Percentiles rank a stretch among this genome's conserved stretches.
Conservation (phyloP, 2,797 vertebrate species). For the Anguilla marmorata region DNA sequence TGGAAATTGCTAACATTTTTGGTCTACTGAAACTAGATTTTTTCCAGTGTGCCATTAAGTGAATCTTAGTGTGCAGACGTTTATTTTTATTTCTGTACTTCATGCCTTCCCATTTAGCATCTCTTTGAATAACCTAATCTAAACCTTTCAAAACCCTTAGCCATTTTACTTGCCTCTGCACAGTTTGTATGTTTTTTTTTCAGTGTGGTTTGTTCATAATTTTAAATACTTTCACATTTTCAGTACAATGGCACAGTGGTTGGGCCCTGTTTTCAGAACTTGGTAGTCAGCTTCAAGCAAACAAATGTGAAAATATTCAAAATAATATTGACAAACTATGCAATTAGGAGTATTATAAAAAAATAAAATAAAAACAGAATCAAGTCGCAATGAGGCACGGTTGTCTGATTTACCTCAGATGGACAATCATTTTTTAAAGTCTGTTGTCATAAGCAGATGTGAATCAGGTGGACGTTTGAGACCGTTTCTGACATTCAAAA, state of each 20-base stretch:
- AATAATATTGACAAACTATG: neutral
- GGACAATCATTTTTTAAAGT: neutral
- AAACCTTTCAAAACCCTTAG: neutral
- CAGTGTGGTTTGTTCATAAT: neutral
- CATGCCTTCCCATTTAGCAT: neutral
- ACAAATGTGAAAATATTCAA: neutral
- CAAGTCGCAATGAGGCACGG: neutral
- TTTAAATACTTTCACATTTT: neutral
- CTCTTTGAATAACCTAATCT: neutral
- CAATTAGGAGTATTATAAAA: neutral
- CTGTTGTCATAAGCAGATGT: too few species aligned
- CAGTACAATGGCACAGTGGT: neutral
- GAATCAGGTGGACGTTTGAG: too few species aligned
- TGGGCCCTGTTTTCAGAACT: neutral
- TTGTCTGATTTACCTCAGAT: neutral
- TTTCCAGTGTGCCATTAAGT: neutral
- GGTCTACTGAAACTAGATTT: neutral
- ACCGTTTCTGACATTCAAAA: too few species aligned
- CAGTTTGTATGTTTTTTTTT: neutral
- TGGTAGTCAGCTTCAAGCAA: neutral
- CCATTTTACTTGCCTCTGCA: neutral
- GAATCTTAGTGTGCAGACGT: neutral
- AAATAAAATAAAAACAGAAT: neutral
- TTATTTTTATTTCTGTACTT: neutral
- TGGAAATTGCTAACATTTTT: neutral